Evolutionary conservation across 2,888 invertebrate species (phyloP).

Genomic region (Chalcosyrphus nemorum): DNA sequence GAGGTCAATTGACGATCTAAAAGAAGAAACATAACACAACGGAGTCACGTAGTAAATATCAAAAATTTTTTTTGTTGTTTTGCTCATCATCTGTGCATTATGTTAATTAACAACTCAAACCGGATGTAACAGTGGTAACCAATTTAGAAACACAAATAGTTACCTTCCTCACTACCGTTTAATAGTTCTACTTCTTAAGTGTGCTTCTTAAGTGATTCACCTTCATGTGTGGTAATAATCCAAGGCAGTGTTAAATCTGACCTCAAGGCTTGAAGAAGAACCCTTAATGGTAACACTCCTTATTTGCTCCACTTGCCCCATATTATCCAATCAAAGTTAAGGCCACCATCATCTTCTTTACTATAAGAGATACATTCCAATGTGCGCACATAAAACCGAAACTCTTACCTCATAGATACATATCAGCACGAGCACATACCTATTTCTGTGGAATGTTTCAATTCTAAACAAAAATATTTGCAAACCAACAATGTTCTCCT

Average conservation of each 20-base stretch:
- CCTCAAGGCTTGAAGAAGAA: not conserved
- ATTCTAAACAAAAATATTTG: conserved; percentile 26
- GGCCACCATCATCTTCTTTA: not conserved
- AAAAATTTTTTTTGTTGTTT: no score
- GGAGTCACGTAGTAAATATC: no score
- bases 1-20: no score
- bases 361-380: not conserved
- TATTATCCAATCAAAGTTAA: conserved; percentile 1
- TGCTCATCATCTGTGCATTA: no score
- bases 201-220: not conserved
- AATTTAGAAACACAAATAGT: no score
- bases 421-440: conserved; percentile 3
- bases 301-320: conserved; percentile 7
- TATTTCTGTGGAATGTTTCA: not conserved
- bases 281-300: not conserved
- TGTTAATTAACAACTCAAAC: no score
- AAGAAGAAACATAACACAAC: no score
- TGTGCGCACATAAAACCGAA: not conserved
- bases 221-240: not conserved
- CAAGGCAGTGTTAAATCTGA: no score
- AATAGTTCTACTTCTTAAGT: not conserved
- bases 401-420: not conserved
- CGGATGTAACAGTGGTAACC: no score
- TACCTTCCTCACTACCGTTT: no score
- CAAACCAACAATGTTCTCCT: not conserved